Percentiles rank a stretch among this genome's conserved stretches.
These are phyloP conservation scores for Sminthurides bifidus DNA, from an alignment of 1,140 invertebrate species.

Conservation along the genomic window DNA sequence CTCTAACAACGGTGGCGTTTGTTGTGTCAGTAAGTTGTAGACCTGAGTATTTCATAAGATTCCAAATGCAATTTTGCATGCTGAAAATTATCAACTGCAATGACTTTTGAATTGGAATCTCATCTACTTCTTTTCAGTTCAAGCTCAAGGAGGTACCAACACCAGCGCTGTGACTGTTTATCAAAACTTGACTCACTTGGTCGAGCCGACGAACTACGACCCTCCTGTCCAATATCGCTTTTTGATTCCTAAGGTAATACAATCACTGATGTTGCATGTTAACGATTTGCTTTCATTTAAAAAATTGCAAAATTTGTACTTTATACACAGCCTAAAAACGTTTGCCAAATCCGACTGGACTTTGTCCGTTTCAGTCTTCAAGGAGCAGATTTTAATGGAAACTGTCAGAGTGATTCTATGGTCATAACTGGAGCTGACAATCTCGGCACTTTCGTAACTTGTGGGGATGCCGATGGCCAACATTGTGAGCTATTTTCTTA, in stretches of 20 bases:
- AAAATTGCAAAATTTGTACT: no score
- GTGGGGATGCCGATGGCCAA: not conserved
- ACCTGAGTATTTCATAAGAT: no score
- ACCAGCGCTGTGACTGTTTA: not conserved
- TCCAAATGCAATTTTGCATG: not conserved
- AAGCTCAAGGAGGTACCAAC: not conserved
- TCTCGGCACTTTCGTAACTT: not conserved
- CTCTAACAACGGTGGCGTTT: not conserved
- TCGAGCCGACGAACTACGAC: not conserved
- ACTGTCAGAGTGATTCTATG: not conserved
- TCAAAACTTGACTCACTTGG: not conserved
- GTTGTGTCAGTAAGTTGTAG: not conserved
- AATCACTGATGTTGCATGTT: no score
- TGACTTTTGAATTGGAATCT: not conserved
- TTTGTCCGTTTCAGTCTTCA: not conserved
- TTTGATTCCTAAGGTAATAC: not conserved
- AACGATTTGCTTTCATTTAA: no score
- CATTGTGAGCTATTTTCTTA: not conserved
- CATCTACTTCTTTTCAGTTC: not conserved
- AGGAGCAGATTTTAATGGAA: not conserved
- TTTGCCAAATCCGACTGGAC: slow-evolving; percentile 1
- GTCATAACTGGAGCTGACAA: not conserved
- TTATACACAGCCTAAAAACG: no score
- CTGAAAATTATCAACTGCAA: not conserved
- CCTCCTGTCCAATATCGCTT: not conserved